phyloP scores from a whole-genome alignment of 2,113 vertebrate species.

The Oreochromis spilurus region DNA sequence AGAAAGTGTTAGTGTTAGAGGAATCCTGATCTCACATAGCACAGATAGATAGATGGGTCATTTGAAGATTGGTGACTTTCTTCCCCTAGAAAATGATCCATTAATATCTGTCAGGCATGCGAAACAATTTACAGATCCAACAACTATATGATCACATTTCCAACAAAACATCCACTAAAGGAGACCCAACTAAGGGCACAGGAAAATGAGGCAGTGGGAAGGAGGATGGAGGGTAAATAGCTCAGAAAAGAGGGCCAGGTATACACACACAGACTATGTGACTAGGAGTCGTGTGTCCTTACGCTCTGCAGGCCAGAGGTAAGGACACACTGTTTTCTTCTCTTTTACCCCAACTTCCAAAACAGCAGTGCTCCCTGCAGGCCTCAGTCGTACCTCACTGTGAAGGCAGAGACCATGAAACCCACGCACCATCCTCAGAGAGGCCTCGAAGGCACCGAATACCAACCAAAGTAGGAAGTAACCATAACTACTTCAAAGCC shows the following conservation, averaged over 20 bases:
- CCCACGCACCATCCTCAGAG: background rate
- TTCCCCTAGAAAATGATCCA: background rate
- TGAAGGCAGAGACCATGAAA: background rate
- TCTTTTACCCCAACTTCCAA: constrained; percentile 9
- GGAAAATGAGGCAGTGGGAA: background rate
- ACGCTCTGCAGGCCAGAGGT: constrained; percentile 3
- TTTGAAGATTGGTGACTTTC: background rate
- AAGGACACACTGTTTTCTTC: background rate
- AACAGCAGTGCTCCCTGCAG: constrained; percentile 59
- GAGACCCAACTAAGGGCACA: background rate
- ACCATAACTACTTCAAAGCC: background rate
- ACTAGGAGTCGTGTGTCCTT: background rate
- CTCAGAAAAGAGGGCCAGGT: background rate
- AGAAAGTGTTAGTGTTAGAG: background rate
- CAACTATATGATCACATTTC: background rate
- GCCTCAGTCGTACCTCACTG: constrained; percentile 3
- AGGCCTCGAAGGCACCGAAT: background rate
- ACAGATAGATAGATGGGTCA: background rate
- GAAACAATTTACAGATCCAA: background rate
- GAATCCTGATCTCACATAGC: background rate
- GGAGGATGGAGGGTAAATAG: background rate
- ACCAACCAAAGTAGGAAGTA: background rate
- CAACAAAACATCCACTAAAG: background rate
- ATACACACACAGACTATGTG: background rate
- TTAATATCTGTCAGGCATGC: background rate